Evolutionary conservation across 64 coral and sea anemone species (phyloP).

Genomic region (Orbicella faveolata): DNA sequence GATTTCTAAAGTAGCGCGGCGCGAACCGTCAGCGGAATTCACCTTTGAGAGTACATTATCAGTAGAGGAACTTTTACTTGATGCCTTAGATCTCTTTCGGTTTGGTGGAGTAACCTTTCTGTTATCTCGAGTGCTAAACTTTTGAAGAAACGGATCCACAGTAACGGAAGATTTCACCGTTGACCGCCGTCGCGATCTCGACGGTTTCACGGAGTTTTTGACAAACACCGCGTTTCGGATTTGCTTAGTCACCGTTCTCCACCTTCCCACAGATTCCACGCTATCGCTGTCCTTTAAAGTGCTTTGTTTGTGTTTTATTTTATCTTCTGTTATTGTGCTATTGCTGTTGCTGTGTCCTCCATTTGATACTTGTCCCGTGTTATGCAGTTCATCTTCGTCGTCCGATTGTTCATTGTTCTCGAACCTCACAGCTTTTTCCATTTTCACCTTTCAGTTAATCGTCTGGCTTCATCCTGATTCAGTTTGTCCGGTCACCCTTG

Average conservation of each 20-base stretch:
- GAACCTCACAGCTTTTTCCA: constrained; percentile 58
- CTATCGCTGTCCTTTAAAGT: constrained; percentile 18
- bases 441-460: not conserved
- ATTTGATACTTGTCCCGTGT: not conserved
- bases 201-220: constrained; percentile 74
- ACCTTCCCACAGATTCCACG: constrained; percentile 48
- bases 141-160: constrained; percentile 93
- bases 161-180: constrained; percentile 62
- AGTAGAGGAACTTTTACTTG: constrained; percentile 41
- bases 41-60: not conserved
- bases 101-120: constrained; percentile 47
- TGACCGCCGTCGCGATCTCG: constrained; percentile 44
- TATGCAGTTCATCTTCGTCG: not conserved
- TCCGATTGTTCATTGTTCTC: constrained; percentile 38
- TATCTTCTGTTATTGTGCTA: not conserved
- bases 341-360: not conserved
- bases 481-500: not conserved
- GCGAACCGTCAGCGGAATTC: not conserved
- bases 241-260: constrained; percentile 37
- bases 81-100: not conserved
- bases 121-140: constrained; percentile 94
- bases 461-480: not conserved
- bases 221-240: constrained; percentile 60
- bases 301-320: not conserved
- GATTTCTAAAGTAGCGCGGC: constrained; percentile 34